Evolutionary conservation across 2,113 vertebrate genomes (phyloP).

Genomic region (Tupaia tana): DNA sequence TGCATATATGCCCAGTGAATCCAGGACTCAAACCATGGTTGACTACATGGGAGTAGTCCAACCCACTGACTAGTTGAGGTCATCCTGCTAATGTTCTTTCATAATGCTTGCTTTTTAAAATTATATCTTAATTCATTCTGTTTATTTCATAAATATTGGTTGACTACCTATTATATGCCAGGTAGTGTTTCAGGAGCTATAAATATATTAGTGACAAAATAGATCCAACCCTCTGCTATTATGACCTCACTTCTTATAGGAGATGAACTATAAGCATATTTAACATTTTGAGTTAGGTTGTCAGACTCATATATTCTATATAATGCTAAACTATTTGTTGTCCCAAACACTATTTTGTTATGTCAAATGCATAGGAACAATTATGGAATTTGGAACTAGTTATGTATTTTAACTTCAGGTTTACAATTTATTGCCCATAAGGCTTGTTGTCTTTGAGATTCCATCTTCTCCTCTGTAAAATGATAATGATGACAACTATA

Average conservation of each 20-base stretch:
- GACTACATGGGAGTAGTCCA: no score
- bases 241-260: not conserved
- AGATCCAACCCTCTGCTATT: not conserved
- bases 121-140: not conserved
- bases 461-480: not conserved
- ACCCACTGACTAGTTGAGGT: not conserved
- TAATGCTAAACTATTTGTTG: not conserved
- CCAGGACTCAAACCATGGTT: no score
- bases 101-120: not conserved
- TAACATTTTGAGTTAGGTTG: constrained; percentile 11
- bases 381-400: not conserved
- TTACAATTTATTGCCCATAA: not conserved
- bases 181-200: not conserved
- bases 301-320: not conserved
- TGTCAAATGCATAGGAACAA: not conserved
- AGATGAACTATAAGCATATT: not conserved
- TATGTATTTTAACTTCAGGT: not conserved
- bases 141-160: not conserved
- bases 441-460: not conserved
- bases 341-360: not conserved
- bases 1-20: no score
- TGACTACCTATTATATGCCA: not conserved
- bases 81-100: not conserved
- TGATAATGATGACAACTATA: not conserved
- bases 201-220: not conserved